Conservation (phyloP, 2,888 invertebrate species). For the Malthinus flaveolus region DNA sequence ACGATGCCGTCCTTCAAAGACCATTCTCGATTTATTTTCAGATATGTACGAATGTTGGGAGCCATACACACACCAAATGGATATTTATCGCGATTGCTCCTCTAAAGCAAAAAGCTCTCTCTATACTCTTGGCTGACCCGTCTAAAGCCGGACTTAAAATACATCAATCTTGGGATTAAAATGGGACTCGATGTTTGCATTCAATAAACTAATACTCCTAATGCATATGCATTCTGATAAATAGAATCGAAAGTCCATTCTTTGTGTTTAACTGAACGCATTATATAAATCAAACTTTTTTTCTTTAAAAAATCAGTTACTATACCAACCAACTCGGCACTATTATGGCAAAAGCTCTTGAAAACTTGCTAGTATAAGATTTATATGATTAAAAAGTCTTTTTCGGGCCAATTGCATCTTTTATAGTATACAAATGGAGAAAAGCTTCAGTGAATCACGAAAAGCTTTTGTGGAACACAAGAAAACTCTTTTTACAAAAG, state of each 20-base stretch:
- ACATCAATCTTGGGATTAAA: slow-evolving; percentile 44
- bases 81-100: slow-evolving; percentile 23
- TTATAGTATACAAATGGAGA: no score
- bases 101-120: slow-evolving; percentile 19
- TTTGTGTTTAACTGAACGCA: neutral
- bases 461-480: no score
- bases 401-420: no score
- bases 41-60: slow-evolving; percentile 12
- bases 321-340: no score
- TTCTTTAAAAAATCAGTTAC: no score
- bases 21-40: slow-evolving; percentile 1
- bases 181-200: slow-evolving; percentile 37
- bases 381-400: no score
- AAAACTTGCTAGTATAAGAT: no score
- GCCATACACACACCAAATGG: neutral
- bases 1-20: slow-evolving; percentile 9
- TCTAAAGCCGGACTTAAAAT: slow-evolving; percentile 35
- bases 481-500: no score
- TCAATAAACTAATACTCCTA: slow-evolving; percentile 40
- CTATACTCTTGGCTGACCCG: slow-evolving; percentile 18
- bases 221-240: slow-evolving; percentile 30
- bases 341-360: no score
- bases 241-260: slow-evolving; percentile 1
- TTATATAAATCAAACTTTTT: no score
- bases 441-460: no score